Base-by-base conservation (phyloP, 2,113 vertebrate genomes). In the Esox niger region DNA sequence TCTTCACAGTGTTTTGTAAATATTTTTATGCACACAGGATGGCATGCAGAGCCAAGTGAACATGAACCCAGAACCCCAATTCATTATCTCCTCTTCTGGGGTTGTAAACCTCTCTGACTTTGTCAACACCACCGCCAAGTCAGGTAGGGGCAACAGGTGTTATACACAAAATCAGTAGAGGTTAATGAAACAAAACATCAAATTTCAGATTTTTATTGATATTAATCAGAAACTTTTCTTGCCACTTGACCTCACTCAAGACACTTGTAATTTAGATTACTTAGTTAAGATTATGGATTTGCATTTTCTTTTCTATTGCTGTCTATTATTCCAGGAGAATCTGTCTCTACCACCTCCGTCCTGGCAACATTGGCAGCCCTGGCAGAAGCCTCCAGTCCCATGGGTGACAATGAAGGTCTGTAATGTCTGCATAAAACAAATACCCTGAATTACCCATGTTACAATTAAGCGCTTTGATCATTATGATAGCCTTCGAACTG, bases 41-140 rank as follows among this genome's bases (percentile, higher is more conserved):
- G 88, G 89, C 0, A 92, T 93, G 90, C 90, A 92, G 72, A 90
- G 71, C 65, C 91, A 92, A 74, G 83, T 77, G 1, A 81, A 60
- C 1, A 0, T 71, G 23, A 76, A 85, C 5, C 69, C 70, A 0
- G 86, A 87, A 59, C 79, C 83, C 11, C 83, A 88, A 62, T 84
- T 90, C 55, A 49, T 93, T 64, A 79, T 93, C 59, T 38, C 88
- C 0, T 70, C 86, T 0, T 78, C 84, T 20, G 88, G 88, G 17
- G 63, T 90, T 6, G 76, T 90, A 60, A 79, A 47, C 55, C 77
- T 94, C 0, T 7, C 87, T 0, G 74, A 84, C 61, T 70, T 93
- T 0, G 27, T 90, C 59, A 77, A 86, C 33, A 21, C 80, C 55
- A 84, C 69, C 2, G 2, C 84, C 71, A 91, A 85, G 81, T 73